Conservation (phyloP, 35 echinoderm and acorn worm species). For the Lytechinus variegatus region DNA sequence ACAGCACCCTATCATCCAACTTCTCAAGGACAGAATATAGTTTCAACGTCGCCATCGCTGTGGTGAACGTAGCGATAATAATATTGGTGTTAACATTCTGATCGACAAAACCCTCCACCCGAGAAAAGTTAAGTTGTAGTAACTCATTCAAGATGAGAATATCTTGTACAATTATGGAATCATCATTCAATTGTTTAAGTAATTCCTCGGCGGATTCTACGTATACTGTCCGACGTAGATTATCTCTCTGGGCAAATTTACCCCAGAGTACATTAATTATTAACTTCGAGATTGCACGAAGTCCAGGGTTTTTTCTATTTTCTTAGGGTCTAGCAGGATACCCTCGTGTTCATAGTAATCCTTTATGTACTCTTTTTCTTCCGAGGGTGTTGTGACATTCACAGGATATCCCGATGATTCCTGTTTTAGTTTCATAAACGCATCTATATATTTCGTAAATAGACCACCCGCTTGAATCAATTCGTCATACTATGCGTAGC, state of each 20-base stretch:
- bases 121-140: neutral
- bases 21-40: slow-evolving; percentile 69
- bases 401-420: neutral
- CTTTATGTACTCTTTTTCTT: neutral
- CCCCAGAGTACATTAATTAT: slow-evolving; percentile 4
- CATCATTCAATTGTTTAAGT: neutral
- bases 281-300: too few relatives aligned
- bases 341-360: neutral
- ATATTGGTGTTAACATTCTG: slow-evolving; percentile 15
- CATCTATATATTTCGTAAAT: neutral
- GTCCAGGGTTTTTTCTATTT: too few relatives aligned
- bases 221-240: neutral
- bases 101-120: neutral
- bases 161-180: neutral
- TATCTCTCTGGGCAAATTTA: neutral
- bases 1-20: slow-evolving; percentile 60
- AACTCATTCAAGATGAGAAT: neutral
- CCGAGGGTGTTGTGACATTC: neutral
- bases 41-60: slow-evolving; percentile 75
- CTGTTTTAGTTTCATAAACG: slow-evolving; percentile 7
- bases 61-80: neutral
- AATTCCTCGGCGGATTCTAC: neutral
- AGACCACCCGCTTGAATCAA: neutral
- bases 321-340: too few relatives aligned
- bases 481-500: neutral